Percentiles rank a stretch among this genome's conserved stretches.
These are phyloP conservation scores for Mesorhabditis sp. DNA, from an alignment of 2,888 invertebrate species.

Conservation along the genomic window DNA sequence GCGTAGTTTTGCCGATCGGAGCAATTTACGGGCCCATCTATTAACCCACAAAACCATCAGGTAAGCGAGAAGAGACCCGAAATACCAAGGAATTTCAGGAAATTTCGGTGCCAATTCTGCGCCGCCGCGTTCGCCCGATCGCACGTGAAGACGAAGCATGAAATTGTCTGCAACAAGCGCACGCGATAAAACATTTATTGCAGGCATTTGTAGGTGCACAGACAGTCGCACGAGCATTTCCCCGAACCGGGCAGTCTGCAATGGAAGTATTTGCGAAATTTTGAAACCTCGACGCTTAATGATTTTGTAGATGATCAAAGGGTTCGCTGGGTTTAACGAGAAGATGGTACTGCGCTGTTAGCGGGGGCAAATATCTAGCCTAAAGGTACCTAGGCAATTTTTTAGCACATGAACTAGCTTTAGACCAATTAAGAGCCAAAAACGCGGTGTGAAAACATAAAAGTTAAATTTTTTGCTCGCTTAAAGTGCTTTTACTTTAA, in stretches of 20 bases:
- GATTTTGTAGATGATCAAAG: too few relatives aligned
- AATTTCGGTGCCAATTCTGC: slow-evolving; percentile 23
- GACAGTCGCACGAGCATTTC: slow-evolving; percentile 5
- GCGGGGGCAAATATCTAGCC: too few relatives aligned
- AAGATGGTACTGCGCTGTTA: too few relatives aligned
- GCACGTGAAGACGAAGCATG: slow-evolving; percentile 28
- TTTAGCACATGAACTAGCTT: too few relatives aligned
- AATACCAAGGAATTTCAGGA: slow-evolving; percentile 4
- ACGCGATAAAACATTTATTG: neutral
- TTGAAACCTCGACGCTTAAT: too few relatives aligned
- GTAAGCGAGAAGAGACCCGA: neutral
- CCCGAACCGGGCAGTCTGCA: neutral
- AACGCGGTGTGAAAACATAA: too few relatives aligned
- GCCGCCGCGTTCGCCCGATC: slow-evolving; percentile 28
- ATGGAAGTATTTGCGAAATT: neutral
- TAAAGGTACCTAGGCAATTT: too few relatives aligned
- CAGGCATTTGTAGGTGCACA: neutral
- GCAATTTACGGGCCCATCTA: slow-evolving; percentile 37
- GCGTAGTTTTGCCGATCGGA: slow-evolving; percentile 37
- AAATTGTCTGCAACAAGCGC: slow-evolving; percentile 15
- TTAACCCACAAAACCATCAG: slow-evolving; percentile 24
- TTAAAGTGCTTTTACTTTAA: neutral
- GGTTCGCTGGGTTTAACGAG: too few relatives aligned
- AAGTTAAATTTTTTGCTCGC: neutral
- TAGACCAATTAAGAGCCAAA: too few relatives aligned